Conservation (phyloP, 2,797 vertebrate species). For the Thaleichthys pacificus region DNA sequence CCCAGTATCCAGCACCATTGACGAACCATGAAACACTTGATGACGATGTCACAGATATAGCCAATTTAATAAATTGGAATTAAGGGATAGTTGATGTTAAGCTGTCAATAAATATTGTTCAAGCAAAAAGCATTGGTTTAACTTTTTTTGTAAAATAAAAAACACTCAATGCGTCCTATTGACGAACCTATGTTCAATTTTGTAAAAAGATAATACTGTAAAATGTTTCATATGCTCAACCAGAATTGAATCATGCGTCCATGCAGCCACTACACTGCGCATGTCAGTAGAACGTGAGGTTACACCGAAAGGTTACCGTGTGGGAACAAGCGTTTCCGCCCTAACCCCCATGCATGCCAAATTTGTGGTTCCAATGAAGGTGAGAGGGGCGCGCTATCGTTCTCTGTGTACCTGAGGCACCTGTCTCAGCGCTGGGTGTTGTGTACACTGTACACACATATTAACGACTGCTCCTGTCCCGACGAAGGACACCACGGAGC, state of each 20-base stretch:
- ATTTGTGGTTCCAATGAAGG: slow-evolving; percentile 53
- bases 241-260: background rate
- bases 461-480: slow-evolving; percentile 35
- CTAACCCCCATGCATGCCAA: slow-evolving; percentile 10
- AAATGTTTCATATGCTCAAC: background rate
- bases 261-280: background rate
- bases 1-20: no score
- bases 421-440: slow-evolving; percentile 35
- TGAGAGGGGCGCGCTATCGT: slow-evolving; percentile 40
- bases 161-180: background rate
- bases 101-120: no score
- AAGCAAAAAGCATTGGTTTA: no score
- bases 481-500: slow-evolving; percentile 55
- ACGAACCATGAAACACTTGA: no score
- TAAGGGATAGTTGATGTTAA: no score
- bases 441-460: slow-evolving; percentile 44
- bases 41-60: no score
- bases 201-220: background rate
- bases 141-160: background rate
- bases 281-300: slow-evolving; percentile 41
- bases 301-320: slow-evolving; percentile 41
- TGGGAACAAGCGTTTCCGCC: slow-evolving; percentile 43
- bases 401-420: slow-evolving; percentile 56
- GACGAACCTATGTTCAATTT: background rate
- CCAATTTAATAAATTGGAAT: no score